Evolutionary conservation across 1,140 invertebrate genomes (phyloP), one percentile per base, ranked within the genome.

Genomic region (Phymorhynchus buccinoides): DNA sequence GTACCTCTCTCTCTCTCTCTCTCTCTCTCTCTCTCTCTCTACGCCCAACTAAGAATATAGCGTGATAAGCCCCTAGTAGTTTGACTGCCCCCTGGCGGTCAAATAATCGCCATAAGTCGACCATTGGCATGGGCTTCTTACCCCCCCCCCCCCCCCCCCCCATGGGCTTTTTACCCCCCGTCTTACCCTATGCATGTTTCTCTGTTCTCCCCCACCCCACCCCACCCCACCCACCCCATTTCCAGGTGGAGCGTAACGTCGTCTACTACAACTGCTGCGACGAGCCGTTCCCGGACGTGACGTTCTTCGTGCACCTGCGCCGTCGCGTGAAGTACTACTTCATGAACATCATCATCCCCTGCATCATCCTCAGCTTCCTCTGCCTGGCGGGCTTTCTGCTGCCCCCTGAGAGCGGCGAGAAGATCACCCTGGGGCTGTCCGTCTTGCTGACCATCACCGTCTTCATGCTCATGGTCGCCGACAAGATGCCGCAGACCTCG

Each of bases 241-340:
- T 48, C 6, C 56, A 62, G 56, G 87, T 91, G 18, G 80, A 88
- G 77, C 87, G 95, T 86, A 95, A 97, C 93, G 95, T 96, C 71
- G 95, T 96, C 86, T 95, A 92, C 87, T 96, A 96, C 90, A 95
- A 95, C 30, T 96, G 96, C 90, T 96, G 96, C 88, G 93, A 88
- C 14, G 92, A 93, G 78, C 92, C 93, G 3, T 94, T 93, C 86
- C 93, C 92, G 41, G 92, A 93, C 85, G 91, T 94, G 30, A 93
- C 91, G 37, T 93, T 92, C 84, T 89, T 88, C 80, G 86, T 94
- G 39, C 95, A 95, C 37, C 88, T 93, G 37, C 86, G 91, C 56
- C 85, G 92, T 41, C 88, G 91, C 42, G 89, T 91, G 32, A 90
- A 92, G 79, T 94, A 93, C 86, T 95, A 95, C 89, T 93, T 95